phyloP scores from a whole-genome alignment of 2,888 invertebrate species.

The Nephrotoma appendiculata region DNA sequence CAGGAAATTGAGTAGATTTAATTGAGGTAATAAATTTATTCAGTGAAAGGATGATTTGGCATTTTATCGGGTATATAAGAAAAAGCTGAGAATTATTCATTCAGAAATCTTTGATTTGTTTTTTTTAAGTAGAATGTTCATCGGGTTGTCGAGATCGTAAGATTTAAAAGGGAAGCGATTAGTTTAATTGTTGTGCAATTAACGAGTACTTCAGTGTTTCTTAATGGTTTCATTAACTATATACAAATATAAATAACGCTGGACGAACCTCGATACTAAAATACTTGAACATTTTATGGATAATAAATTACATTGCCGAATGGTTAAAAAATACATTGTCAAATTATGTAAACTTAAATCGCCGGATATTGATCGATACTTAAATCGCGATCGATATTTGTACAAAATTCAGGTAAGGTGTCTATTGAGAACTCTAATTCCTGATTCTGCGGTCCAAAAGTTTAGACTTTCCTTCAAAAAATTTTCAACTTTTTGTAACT shows the following conservation, averaged over 20 bases:
- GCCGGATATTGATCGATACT: too few relatives aligned
- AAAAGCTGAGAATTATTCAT: not conserved
- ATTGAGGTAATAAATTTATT: not conserved
- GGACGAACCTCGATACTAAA: not conserved
- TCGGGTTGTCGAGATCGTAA: not conserved
- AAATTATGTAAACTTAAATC: too few relatives aligned
- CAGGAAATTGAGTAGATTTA: not conserved
- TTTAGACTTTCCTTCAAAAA: too few relatives aligned
- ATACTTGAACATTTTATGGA: too few relatives aligned
- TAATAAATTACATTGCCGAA: too few relatives aligned
- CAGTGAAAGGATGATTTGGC: not conserved
- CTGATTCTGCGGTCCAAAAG: too few relatives aligned
- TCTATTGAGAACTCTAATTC: too few relatives aligned
- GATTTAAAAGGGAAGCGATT: not conserved
- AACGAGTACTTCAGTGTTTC: not conserved
- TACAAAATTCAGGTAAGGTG: too few relatives aligned
- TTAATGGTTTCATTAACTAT: not conserved
- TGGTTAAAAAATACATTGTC: too few relatives aligned
- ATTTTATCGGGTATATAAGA: not conserved
- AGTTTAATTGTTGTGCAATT: not conserved
- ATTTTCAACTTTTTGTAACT: too few relatives aligned
- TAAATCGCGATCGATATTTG: too few relatives aligned
- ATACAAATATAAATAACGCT: not conserved
- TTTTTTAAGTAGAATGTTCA: not conserved
- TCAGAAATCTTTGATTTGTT: not conserved